Base-by-base conservation (phyloP, 2,113 vertebrate genomes). In the Labeo rohita region DNA sequence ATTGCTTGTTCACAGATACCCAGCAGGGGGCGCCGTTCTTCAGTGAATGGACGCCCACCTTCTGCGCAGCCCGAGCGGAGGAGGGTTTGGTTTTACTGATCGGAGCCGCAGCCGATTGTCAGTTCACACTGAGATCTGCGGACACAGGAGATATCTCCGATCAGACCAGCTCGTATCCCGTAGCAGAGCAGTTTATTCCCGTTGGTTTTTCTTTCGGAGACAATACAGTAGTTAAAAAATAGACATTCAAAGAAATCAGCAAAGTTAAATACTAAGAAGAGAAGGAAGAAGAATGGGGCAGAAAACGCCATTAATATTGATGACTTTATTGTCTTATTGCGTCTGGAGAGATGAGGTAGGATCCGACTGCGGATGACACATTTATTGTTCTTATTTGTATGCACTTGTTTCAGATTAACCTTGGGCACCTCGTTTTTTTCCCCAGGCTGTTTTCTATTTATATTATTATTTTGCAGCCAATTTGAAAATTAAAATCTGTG, bases 291-390 rank as follows among this genome's bases (percentile, higher is more conserved):
- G 79, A 65, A 89, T 89, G 88, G 86, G 88, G 73, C 80, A 83
- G 85, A 89, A 84, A 79, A 72, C 65, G 63, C 84, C 80, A 56
- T 39, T 80, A 4, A 75, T 85, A 54, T 76, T 89, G 52, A 89
- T 87, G 79, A 89, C 80, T 82, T 78, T 89, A 82, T 66, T 89
- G 88, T 82, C 86, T 75, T 86, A 34, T 81, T 87, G 86, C 86
- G 88, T 73, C 65, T 85, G 88, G 86, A 86, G 80, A 52, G 79
- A 76, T 82, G 88, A 89, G 88, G 88, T 89, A 84, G 85, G 88
- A 85, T 34, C 50, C 34, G 11, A 77, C 28, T 73, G 54, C 66
- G 54, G 68, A 66, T 82, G 7, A 45, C 6, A 80, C 11, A 28
- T 56, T 73, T 70, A 23, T 59, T 28, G 6, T 61, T 15, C 12